Conservation (phyloP, 2,797 vertebrate genomes). For the Rhinogobio ventralis region DNA sequence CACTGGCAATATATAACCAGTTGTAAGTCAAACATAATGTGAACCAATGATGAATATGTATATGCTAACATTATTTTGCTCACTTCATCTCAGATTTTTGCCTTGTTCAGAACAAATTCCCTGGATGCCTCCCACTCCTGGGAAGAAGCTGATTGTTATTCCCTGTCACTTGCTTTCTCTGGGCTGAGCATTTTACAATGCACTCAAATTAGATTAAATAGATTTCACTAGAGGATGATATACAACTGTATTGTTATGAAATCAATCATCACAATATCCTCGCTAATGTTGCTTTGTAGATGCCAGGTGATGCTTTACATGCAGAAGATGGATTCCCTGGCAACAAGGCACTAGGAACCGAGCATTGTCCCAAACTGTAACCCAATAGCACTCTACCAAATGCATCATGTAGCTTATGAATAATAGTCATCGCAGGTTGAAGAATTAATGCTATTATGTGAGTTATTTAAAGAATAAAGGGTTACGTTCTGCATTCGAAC, state of each 20-base stretch:
- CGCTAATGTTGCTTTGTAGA: constrained; percentile 66
- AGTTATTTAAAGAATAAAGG: constrained; percentile 63
- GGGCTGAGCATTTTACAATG: constrained; percentile 68
- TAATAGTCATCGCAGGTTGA: constrained; percentile 61
- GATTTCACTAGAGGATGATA: constrained; percentile 72
- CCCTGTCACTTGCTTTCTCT: constrained; percentile 57
- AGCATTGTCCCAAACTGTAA: constrained; percentile 67
- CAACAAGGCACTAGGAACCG: constrained; percentile 62
- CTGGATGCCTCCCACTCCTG: constrained; percentile 55
- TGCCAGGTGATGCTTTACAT: constrained; percentile 60
- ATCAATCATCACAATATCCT: constrained; percentile 74
- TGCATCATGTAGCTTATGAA: constrained; percentile 67
- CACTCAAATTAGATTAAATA: constrained; percentile 73
- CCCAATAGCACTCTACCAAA: constrained; percentile 72
- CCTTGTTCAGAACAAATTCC: constrained; percentile 51
- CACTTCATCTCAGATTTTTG: constrained; percentile 58
- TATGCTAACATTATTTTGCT: constrained; percentile 66
- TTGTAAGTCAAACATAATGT: constrained; percentile 58
- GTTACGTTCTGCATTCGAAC: constrained; percentile 66
- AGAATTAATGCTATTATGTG: constrained; percentile 60
- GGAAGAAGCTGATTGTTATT: constrained; percentile 71
- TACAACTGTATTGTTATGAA: constrained; percentile 75
- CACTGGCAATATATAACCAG: constrained; percentile 56
- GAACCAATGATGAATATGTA: constrained; percentile 41
- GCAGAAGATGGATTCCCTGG: constrained; percentile 65